Percentiles rank a stretch among this genome's conserved stretches.
These are phyloP conservation scores for Sipha maydis DNA, from an alignment of 2,888 invertebrate genomes.

Conservation along the genomic window DNA sequence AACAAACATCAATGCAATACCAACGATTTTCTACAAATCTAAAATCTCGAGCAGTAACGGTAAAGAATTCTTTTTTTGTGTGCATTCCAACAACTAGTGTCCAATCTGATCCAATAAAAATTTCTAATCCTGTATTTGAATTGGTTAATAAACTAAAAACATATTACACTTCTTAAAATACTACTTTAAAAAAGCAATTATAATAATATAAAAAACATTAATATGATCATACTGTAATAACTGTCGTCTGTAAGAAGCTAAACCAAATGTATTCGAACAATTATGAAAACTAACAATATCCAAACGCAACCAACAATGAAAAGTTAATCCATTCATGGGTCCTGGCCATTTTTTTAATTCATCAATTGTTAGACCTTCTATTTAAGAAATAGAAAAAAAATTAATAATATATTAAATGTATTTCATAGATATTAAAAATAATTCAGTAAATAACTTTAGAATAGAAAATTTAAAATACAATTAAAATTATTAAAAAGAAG, in stretches of 20 bases:
- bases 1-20: constrained; percentile 72
- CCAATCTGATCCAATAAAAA: constrained; percentile 72
- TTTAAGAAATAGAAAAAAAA: constrained; percentile 63
- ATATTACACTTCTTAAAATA: neutral
- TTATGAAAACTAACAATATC: constrained; percentile 66
- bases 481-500: too few relatives aligned
- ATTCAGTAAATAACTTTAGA: too few relatives aligned
- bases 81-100: constrained; percentile 71
- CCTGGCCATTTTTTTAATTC: constrained; percentile 73
- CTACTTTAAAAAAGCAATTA: constrained; percentile 15
- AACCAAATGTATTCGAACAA: constrained; percentile 32
- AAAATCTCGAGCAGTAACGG: constrained; percentile 70
- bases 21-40: constrained; percentile 69
- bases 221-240: constrained; percentile 69
- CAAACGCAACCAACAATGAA: constrained; percentile 72
- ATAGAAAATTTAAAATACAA: too few relatives aligned
- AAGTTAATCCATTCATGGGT: constrained; percentile 72
- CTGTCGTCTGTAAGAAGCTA: constrained; percentile 68
- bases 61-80: constrained; percentile 72
- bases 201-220: neutral
- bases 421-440: neutral
- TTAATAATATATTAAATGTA: neutral
- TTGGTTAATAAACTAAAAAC: constrained; percentile 69
- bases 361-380: constrained; percentile 71
- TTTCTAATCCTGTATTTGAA: constrained; percentile 72